These are phyloP conservation scores for Drosophila hamatofila DNA, from an alignment of 2,888 invertebrate genomes.

Conservation along the genomic window DNA sequence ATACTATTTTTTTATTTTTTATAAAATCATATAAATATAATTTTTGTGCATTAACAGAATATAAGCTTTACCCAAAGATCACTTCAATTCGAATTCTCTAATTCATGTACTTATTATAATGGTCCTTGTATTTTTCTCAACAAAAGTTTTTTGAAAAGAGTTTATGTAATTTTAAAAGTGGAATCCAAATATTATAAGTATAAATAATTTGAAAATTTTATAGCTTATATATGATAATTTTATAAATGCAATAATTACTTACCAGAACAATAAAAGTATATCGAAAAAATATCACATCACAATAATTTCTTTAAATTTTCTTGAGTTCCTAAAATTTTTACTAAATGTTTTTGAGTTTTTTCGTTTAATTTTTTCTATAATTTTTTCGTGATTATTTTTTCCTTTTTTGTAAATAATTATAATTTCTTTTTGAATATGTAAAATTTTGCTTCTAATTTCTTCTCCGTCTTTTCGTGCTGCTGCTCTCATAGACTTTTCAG, in stretches of 20 bases:
- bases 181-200: background rate
- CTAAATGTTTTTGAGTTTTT: constrained; percentile 36
- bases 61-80: too few species aligned
- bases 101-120: too few species aligned
- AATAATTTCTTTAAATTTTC: constrained; percentile 58
- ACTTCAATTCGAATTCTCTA: too few species aligned
- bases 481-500: constrained; percentile 62
- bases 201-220: background rate
- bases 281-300: constrained; percentile 82
- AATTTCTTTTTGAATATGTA: constrained; percentile 75
- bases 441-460: constrained; percentile 63
- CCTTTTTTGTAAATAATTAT: constrained; percentile 71
- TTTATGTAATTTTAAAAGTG: background rate
- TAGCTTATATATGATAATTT: too few species aligned
- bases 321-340: constrained; percentile 57
- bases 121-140: too few species aligned
- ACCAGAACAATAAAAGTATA: constrained; percentile 75
- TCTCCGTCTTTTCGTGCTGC: constrained; percentile 37
- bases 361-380: constrained; percentile 37
- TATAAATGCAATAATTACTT: too few species aligned
- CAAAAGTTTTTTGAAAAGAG: background rate
- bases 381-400: constrained; percentile 18
- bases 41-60: too few species aligned
- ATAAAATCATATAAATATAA: background rate
- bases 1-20: too few species aligned